These are phyloP conservation scores for Orycteropus afer DNA, from an alignment of 2,113 vertebrate species.

Conservation along the genomic window DNA sequence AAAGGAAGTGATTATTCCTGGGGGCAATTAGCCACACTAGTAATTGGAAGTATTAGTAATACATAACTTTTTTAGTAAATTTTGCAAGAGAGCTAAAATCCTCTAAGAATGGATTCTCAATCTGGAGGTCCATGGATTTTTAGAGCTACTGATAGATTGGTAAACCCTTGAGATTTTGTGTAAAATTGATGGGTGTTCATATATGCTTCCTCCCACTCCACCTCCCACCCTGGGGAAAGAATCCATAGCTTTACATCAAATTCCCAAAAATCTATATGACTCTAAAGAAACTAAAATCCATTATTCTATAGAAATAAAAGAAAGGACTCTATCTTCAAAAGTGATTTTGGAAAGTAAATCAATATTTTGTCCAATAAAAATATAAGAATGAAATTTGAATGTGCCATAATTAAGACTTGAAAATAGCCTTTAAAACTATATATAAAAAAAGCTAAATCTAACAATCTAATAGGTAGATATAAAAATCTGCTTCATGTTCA, in stretches of 20 bases:
- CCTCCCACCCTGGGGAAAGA: not conserved
- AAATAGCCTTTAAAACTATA: not conserved
- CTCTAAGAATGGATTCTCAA: not conserved
- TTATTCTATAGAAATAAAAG: not conserved
- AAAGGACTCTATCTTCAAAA: not conserved
- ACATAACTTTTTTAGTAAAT: not conserved
- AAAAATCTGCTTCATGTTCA: not conserved
- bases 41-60: not conserved
- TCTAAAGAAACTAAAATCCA: not conserved
- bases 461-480: constrained; percentile 10
- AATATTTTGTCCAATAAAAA: not conserved
- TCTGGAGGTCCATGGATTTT: not conserved
- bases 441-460: not conserved
- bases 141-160: not conserved
- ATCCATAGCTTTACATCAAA: not conserved
- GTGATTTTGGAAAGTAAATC: not conserved
- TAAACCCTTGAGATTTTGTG: not conserved
- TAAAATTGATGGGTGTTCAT: not conserved
- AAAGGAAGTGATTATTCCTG: not conserved
- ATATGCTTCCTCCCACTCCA: not conserved
- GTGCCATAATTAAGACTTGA: not conserved
- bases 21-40: not conserved
- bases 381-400: not conserved
- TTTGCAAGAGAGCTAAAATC: not conserved
- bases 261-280: not conserved